Evolutionary conservation across 2,797 vertebrate genomes (phyloP).

Genomic region (Tachyglossus aculeatus): DNA sequence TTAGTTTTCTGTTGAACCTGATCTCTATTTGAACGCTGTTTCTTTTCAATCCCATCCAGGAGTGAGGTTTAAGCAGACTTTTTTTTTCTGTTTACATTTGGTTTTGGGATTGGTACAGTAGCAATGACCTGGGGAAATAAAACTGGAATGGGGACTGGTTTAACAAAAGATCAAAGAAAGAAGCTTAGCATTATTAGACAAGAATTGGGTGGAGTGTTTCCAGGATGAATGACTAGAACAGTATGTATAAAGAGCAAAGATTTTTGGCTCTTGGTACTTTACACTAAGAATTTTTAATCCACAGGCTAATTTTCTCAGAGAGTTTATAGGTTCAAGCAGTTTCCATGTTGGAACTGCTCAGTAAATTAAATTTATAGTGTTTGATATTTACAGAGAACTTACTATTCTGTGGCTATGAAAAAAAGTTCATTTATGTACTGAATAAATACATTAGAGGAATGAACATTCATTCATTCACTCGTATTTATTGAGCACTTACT

Average conservation of each 20-base stretch:
- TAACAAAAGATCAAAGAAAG: not conserved
- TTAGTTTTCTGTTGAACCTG: rapidly evolving
- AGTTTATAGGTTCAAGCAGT: too few species aligned
- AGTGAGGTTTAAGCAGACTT: not conserved
- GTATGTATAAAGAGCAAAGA: not conserved
- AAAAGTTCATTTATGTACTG: too few species aligned
- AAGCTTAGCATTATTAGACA: not conserved
- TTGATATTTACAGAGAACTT: too few species aligned
- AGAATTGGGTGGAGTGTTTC: not conserved
- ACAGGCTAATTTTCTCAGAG: too few species aligned
- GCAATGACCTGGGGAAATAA: not conserved
- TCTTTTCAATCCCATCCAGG: not conserved
- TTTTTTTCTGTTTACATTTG: not conserved
- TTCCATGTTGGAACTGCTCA: too few species aligned
- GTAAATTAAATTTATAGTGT: too few species aligned
- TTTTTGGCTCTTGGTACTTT: not conserved
- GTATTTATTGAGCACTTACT: too few species aligned
- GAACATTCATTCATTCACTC: too few species aligned
- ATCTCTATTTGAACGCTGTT: not conserved
- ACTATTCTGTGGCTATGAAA: too few species aligned
- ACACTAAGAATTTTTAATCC: too few species aligned
- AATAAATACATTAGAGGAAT: too few species aligned
- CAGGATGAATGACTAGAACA: not conserved
- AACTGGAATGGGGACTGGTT: not conserved
- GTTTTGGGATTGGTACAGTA: not conserved